Evolutionary conservation across 1,140 invertebrate species (phyloP).

Genomic region (Microplitis demolitor): DNA sequence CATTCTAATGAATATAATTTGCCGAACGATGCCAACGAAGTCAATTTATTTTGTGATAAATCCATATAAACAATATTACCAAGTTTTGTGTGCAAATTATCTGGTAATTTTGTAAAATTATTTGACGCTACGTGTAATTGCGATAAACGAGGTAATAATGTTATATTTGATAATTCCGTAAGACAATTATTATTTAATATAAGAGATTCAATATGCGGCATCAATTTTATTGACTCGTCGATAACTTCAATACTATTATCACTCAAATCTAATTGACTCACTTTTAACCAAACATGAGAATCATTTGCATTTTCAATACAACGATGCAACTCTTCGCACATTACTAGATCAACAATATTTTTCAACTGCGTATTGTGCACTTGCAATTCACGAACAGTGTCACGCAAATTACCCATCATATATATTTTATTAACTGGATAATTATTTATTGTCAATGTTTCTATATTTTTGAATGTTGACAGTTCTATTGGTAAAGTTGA

Average conservation of each 20-base stretch:
- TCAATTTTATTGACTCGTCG: constrained; percentile 79
- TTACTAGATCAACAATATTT: constrained; percentile 72
- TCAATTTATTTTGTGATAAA: constrained; percentile 84
- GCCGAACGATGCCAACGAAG: constrained; percentile 75
- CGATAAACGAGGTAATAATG: constrained; percentile 76
- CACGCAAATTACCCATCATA: constrained; percentile 71
- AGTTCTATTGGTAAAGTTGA: constrained; percentile 82
- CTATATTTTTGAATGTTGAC: constrained; percentile 76
- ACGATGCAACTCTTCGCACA: constrained; percentile 78
- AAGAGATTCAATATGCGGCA: constrained; percentile 76
- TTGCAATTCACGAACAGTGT: constrained; percentile 67
- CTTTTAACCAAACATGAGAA: constrained; percentile 57
- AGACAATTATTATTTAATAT: constrained; percentile 80
- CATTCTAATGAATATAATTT: constrained; percentile 84
- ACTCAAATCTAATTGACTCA: constrained; percentile 73
- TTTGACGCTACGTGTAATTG: constrained; percentile 75
- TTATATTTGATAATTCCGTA: constrained; percentile 75
- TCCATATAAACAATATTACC: constrained; percentile 89
- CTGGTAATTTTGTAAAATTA: constrained; percentile 73
- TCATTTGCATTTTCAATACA: constrained; percentile 54
- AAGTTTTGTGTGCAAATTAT: constrained; percentile 81
- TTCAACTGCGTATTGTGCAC: constrained; percentile 68
- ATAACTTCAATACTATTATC: constrained; percentile 79
- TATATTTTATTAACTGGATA: constrained; percentile 71
- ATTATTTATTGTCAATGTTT: constrained; percentile 66